phyloP scores from a whole-genome alignment of 2,113 vertebrate species.

The Mesoclemmys tuberculata region DNA sequence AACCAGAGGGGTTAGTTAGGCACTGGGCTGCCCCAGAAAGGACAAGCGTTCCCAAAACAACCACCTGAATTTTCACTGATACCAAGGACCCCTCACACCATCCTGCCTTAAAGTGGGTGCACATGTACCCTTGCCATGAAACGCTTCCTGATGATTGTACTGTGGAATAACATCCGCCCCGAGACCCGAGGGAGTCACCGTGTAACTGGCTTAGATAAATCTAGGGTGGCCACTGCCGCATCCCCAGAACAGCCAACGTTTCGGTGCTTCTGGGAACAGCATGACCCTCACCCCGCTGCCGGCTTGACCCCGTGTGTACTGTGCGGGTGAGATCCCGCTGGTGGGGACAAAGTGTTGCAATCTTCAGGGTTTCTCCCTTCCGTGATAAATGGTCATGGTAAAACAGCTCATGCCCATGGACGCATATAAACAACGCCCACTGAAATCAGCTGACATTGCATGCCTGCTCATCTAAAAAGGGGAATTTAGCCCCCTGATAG shows the following conservation, averaged over 20 bases:
- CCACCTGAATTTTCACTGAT: rapidly evolving
- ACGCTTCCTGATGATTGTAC: background rate
- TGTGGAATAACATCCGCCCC: background rate
- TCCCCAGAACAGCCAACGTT: background rate
- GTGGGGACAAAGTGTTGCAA: background rate
- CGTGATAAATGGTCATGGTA: no score
- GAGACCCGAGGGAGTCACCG: rapidly evolving
- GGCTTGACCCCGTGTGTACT: no score
- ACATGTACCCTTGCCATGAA: rapidly evolving
- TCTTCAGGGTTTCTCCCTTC: background rate
- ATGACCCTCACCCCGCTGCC: no score
- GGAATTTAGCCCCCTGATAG: background rate
- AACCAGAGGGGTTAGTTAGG: background rate
- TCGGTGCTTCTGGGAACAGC: background rate
- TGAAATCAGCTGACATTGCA: background rate
- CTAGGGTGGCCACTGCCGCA: background rate
- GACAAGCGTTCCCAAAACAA: background rate
- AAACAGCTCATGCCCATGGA: background rate
- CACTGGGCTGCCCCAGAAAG: background rate
- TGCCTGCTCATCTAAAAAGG: background rate
- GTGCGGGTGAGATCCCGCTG: background rate
- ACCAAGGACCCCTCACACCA: background rate
- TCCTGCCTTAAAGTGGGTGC: rapidly evolving
- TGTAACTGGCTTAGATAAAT: rapidly evolving
- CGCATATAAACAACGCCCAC: rapidly evolving